These are phyloP conservation scores for Momotus momota DNA, from an alignment of 2,797 vertebrate species.

Conservation along the genomic window DNA sequence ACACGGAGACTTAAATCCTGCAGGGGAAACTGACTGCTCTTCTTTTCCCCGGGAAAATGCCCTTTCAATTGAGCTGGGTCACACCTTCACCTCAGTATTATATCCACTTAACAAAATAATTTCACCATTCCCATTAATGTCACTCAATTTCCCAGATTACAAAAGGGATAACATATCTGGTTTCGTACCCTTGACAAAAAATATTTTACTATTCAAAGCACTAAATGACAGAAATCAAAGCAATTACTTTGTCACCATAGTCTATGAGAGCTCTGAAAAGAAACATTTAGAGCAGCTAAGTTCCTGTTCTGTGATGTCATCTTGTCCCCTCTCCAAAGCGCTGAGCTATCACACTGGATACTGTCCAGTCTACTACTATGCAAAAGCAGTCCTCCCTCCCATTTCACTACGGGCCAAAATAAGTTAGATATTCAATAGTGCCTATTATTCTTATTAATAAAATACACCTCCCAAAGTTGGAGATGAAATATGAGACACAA, in stretches of 20 bases:
- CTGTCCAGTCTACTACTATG: background rate
- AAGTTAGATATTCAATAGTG: fast-evolving
- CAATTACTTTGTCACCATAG: background rate
- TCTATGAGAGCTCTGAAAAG: background rate
- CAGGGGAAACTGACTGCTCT: background rate
- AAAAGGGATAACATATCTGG: background rate
- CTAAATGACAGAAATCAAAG: background rate
- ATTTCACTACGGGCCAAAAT: background rate
- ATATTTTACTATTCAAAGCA: background rate
- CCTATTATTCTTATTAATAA: background rate
- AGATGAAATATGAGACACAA: background rate
- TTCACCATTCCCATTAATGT: background rate
- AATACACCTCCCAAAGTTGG: background rate
- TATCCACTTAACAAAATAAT: background rate
- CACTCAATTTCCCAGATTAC: background rate
- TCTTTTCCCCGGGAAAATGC: background rate
- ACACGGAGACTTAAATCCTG: background rate
- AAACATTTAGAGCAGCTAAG: background rate
- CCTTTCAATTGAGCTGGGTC: background rate
- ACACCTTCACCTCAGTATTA: background rate
- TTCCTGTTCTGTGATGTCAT: background rate
- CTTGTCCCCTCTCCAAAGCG: background rate
- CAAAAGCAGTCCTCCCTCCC: background rate
- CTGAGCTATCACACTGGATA: background rate
- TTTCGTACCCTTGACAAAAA: background rate